Conservation (phyloP, 1,140 invertebrate species). For the Branchinecta lynchi region DNA sequence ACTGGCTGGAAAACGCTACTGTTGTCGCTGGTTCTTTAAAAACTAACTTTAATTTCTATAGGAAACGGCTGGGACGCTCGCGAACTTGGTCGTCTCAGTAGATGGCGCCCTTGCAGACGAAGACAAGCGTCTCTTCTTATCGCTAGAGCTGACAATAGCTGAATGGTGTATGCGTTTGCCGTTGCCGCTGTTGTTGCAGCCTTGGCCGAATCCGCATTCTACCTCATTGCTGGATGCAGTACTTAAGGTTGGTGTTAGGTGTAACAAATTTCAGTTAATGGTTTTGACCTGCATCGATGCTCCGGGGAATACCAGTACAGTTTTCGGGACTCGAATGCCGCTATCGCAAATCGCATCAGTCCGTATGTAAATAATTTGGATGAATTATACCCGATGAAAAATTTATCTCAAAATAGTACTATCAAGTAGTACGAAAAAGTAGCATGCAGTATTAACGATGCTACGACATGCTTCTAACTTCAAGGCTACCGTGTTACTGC, state of each 20-base stretch:
- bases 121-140: slow-evolving; percentile 55
- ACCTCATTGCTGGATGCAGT: slow-evolving; percentile 21
- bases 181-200: slow-evolving; percentile 33
- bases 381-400: no score
- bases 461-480: no score
- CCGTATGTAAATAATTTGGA: no score
- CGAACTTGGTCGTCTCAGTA: slow-evolving; percentile 16
- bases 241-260: slow-evolving; percentile 29
- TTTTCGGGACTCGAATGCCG: no score
- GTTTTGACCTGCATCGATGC: slow-evolving; percentile 30
- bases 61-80: slow-evolving; percentile 20
- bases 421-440: no score
- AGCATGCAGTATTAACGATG: no score
- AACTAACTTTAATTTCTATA: slow-evolving; percentile 21
- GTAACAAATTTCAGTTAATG: neutral
- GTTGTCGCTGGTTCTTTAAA: no score
- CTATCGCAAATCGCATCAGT: no score
- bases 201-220: slow-evolving; percentile 28
- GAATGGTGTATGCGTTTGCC: slow-evolving; percentile 79
- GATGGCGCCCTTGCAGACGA: slow-evolving; percentile 34
- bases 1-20: no score
- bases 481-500: no score
- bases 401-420: no score
- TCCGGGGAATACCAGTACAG: no score
- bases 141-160: slow-evolving; percentile 71